Conservation (phyloP, 2,888 invertebrate species). For the Sesia bembeciformis region DNA sequence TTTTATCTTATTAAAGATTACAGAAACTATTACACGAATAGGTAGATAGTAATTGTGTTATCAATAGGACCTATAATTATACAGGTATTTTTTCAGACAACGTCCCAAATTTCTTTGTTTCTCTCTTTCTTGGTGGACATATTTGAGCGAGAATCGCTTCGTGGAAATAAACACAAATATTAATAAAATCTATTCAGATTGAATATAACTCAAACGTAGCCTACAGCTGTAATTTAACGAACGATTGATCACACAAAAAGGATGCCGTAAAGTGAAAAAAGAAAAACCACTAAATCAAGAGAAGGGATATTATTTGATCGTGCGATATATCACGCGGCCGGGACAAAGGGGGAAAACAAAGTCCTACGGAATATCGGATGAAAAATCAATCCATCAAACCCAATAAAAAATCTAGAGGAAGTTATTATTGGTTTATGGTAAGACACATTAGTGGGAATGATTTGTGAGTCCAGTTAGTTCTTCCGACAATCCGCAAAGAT, state of each 20-base stretch:
- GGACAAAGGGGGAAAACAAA: conserved; percentile 23
- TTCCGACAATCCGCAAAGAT: conserved; percentile 4
- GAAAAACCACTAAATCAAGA: conserved; percentile 15
- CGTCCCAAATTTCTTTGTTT: too few relatives aligned
- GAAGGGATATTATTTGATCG: conserved; percentile 33
- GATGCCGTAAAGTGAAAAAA: conserved; percentile 25
- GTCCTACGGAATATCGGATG: conserved; percentile 38
- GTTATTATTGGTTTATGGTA: conserved; percentile 28
- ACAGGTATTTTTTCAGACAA: too few relatives aligned
- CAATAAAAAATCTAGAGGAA: conserved; percentile 33
- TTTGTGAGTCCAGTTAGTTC: conserved; percentile 14
- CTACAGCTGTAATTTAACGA: not conserved
- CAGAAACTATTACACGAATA: too few relatives aligned
- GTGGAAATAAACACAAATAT: too few relatives aligned
- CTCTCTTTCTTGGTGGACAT: too few relatives aligned
- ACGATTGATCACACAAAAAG: conserved; percentile 14
- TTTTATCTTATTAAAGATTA: too few relatives aligned
- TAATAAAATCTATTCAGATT: too few relatives aligned
- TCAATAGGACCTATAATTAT: too few relatives aligned
- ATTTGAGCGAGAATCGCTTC: too few relatives aligned
- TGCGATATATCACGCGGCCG: conserved; percentile 30
- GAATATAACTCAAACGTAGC: not conserved
- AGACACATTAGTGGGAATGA: conserved; percentile 5
- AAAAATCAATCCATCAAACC: conserved; percentile 44
- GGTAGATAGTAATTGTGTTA: too few relatives aligned